Evolutionary conservation across 2,797 vertebrate genomes (phyloP).

Genomic region (Characodon lateralis): DNA sequence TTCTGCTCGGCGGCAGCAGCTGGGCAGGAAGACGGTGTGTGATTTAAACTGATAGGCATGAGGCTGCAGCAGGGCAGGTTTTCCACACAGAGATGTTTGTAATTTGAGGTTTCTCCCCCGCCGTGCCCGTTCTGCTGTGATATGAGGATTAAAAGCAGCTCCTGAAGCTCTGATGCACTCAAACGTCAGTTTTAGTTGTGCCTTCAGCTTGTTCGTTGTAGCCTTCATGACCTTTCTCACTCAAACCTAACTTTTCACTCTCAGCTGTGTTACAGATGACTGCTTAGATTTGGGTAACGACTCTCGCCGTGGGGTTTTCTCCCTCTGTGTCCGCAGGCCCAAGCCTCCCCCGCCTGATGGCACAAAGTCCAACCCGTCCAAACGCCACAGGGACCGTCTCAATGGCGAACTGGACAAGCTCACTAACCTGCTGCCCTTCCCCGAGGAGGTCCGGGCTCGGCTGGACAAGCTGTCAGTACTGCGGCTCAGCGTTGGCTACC

Average conservation of each 20-base stretch:
- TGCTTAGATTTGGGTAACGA: neutral
- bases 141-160: slow-evolving; percentile 16
- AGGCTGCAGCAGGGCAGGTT: neutral
- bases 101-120: neutral
- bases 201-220: slow-evolving; percentile 11
- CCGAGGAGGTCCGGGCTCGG: slow-evolving; percentile 77
- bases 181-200: slow-evolving; percentile 9
- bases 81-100: neutral
- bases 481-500: slow-evolving; percentile 84
- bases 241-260: neutral
- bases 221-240: slow-evolving; percentile 14
- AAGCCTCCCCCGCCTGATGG: slow-evolving; percentile 74
- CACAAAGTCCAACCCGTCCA: slow-evolving; percentile 87
- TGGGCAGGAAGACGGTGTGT: neutral
- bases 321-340: slow-evolving; percentile 59
- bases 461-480: slow-evolving; percentile 88
- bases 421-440: slow-evolving; percentile 85
- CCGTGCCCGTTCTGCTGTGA: neutral
- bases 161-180: slow-evolving; percentile 18
- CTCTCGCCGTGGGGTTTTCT: neutral
- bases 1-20: slow-evolving; percentile 26
- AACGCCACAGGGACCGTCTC: slow-evolving; percentile 83
- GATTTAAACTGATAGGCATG: neutral
- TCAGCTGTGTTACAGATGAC: neutral
- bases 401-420: slow-evolving; percentile 85